Evolutionary conservation across 2,797 vertebrate species (phyloP), one percentile per base, ranked within the genome.

Genomic region (Delichon dasypus): DNA sequence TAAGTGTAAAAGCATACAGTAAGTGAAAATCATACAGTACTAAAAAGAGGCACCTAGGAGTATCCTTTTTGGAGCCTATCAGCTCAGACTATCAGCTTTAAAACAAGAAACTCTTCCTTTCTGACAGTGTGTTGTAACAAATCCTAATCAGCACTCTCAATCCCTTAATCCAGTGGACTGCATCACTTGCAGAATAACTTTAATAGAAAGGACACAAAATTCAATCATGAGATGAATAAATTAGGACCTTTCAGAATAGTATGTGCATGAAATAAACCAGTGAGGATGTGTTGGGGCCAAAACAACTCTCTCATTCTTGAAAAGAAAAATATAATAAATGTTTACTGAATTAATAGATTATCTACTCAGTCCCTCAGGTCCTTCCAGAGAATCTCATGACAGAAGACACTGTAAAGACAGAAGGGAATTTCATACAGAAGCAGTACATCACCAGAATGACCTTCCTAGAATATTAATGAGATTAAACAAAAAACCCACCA

Each of bases 211-310:
- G 21, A 90, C 87, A 85, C 16, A 57, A 89, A 96, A 91, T 93
- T 89, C 64, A 90, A 91, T 90, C 77, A 94, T 58, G 48, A 95
- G 89, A 89, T 92, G 38, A 94, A 93, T 94, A 94, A 95, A 94
- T 94, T 87, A 95, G 64, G 38, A 85, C 51, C 23, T 73, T 86
- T 80, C 75, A 68, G 65, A 57, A 62, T 5, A 62, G 7, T 57
- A 23, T 6, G 9, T 51, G 36, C 20, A 9, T 67, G 44, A 74
- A 95, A 85, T 80, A 89, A 85, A 89, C n/a, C 50, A 54, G 10
- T 9, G 36, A 77, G 19, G 44, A 85, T 77, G 30, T 60, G 20
- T 25, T 75, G 3, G 18, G 17, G 25, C 7, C 75, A 76, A 71
- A 90, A 87, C 17, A 40, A 71, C 21, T 65, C 65, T 64, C 29